A percentile compares a stretch with the other conserved stretches of the same genome.
Conservation (phyloP, 2,888 invertebrate genomes). For the Smittia aterrima region DNA sequence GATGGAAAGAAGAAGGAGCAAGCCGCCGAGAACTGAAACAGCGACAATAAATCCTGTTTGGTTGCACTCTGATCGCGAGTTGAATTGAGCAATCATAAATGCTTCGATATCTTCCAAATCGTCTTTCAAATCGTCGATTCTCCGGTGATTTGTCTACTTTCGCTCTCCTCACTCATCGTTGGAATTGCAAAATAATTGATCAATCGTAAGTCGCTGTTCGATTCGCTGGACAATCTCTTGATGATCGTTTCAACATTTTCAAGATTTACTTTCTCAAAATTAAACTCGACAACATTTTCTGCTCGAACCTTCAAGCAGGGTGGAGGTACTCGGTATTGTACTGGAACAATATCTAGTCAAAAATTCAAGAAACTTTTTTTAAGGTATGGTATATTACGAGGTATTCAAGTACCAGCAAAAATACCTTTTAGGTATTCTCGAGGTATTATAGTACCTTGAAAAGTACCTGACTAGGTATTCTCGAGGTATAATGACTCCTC, state of each 20-base stretch:
- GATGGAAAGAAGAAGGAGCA: neutral
- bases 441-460: too few species aligned
- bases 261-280: neutral
- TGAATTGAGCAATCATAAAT: neutral
- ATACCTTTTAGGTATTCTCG: too few species aligned
- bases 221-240: too few species aligned
- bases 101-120: neutral
- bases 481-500: too few species aligned
- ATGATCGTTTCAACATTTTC: neutral
- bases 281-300: neutral
- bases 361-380: too few species aligned
- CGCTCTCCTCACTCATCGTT: neutral
- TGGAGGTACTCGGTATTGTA: too few species aligned
- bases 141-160: neutral
- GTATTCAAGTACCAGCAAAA: too few species aligned
- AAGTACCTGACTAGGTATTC: too few species aligned
- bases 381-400: too few species aligned
- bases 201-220: neutral
- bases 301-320: neutral
- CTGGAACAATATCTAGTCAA: too few species aligned
- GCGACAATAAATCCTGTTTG: slow-evolving; percentile 10
- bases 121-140: neutral
- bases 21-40: slow-evolving; percentile 6
- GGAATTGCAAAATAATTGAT: neutral
- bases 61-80: neutral